Evolutionary conservation across 2,113 vertebrate genomes (phyloP).

Genomic region (Pavo muticus): DNA sequence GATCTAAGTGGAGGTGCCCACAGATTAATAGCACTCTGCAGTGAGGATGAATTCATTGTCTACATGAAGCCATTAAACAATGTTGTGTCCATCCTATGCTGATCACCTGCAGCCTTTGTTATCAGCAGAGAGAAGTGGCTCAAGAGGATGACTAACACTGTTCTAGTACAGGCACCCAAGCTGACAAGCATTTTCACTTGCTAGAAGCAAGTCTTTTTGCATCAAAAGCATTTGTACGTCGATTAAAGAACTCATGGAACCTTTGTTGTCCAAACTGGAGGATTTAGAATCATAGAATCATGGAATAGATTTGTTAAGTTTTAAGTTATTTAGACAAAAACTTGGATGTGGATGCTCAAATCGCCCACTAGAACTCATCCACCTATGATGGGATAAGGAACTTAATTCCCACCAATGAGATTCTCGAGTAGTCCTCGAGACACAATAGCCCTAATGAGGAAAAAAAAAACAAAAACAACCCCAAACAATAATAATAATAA

Average conservation of each 20-base stretch:
- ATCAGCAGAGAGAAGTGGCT: background rate
- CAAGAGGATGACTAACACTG: background rate
- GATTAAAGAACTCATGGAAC: background rate
- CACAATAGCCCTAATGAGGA: background rate
- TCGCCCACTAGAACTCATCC: background rate
- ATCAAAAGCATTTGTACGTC: background rate
- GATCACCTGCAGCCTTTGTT: background rate
- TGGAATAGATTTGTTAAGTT: background rate
- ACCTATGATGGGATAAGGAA: background rate
- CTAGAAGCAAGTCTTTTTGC: background rate
- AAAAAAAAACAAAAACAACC: background rate
- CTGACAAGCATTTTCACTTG: background rate
- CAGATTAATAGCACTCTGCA: background rate
- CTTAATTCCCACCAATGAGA: background rate
- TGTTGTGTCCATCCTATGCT: background rate
- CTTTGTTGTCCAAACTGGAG: background rate
- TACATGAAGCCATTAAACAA: rapidly evolving
- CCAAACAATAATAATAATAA: background rate
- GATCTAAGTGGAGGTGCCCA: background rate
- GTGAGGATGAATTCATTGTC: background rate
- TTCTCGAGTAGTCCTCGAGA: background rate
- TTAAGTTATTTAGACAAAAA: background rate
- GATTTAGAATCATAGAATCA: too few relatives aligned
- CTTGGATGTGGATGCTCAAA: background rate
- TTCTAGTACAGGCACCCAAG: background rate